Evolutionary conservation across 2,888 invertebrate genomes (phyloP), one percentile per base, ranked within the genome.

Genomic region (Xiphydria camelus): DNA sequence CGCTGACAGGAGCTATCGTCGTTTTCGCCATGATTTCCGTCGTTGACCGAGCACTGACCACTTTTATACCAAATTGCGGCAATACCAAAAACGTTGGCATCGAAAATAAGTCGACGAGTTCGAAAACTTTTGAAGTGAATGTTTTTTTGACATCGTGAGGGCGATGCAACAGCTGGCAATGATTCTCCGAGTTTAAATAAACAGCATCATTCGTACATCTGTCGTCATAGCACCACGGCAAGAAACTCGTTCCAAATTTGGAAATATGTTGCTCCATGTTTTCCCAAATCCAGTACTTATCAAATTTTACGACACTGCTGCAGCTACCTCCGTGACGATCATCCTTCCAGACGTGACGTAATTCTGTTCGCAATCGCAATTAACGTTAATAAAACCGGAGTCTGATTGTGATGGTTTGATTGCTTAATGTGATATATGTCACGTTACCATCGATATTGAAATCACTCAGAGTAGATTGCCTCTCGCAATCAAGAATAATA

Each of bases 181-280:
- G n/a, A n/a, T n/a, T n/a, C n/a, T 64, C 61, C 35, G 64, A 45
- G 47, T 64, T 64, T 33, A 64, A 45, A 36, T 61, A 64, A 22
- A 53, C 44, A 4, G 44, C 25, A 9, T 41, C 45, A 15, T 45
- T 14, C 3, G 15, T 12, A 14, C 35, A 7, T 29, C 38, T 22
- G 2, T 47, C 41, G 23, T 53, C 49, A 4, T 52, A 25, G 10
- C 53, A 58, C 63, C 61, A 62, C 3, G 61, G 55, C 15, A 62
- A 26, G 10, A 58, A 55, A 35, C 45, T 49, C 15, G 23, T 45
- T 4, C 26, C 18, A 4, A 20, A 6, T n/a, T 7, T 19, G 17
- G 55, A 40, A 19, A 55, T 44, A 9, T 4, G 1, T 17, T 44
- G 26, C 1, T 39, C 53, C n/a, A 44, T 43, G n/a, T 36, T 34